Conservation (phyloP, 2,797 vertebrate species). For the Galaxias olidus region DNA sequence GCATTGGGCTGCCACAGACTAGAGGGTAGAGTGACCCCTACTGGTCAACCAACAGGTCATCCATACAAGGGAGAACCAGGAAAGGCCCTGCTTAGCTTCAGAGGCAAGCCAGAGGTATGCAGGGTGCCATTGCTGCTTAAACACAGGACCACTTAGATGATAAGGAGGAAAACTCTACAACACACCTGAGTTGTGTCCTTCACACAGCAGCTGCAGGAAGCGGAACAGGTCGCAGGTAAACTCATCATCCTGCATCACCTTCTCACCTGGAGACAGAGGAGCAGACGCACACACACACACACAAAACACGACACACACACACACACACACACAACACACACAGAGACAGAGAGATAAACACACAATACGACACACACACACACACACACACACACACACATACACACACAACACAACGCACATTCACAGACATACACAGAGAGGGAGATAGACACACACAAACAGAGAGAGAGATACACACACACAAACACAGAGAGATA, state of each 20-base stretch:
- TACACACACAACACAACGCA: neutral
- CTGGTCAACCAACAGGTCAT: too few relatives aligned
- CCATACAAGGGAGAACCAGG: too few relatives aligned
- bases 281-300: slow-evolving; percentile 59
- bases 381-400: neutral
- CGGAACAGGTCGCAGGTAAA: slow-evolving; percentile 98
- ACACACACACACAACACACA: slow-evolving; percentile 3
- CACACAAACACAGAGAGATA: slow-evolving; percentile 5
- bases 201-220: slow-evolving; percentile 95
- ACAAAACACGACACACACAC: slow-evolving; percentile 28
- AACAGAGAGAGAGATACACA: slow-evolving; percentile 22
- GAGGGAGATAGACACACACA: too few relatives aligned
- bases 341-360: neutral
- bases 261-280: slow-evolving; percentile 81
- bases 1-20: too few relatives aligned
- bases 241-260: slow-evolving; percentile 95
- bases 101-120: too few relatives aligned
- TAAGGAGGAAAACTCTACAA: too few relatives aligned
- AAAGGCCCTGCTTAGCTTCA: too few relatives aligned
- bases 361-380: slow-evolving; percentile 16
- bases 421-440: neutral
- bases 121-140: too few relatives aligned
- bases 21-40: too few relatives aligned
- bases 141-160: too few relatives aligned
- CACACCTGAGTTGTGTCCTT: slow-evolving; percentile 94